Evolutionary conservation across 2,797 vertebrate genomes (phyloP), one percentile per base, ranked within the genome.

Genomic region (Centroberyx gerrardi): DNA sequence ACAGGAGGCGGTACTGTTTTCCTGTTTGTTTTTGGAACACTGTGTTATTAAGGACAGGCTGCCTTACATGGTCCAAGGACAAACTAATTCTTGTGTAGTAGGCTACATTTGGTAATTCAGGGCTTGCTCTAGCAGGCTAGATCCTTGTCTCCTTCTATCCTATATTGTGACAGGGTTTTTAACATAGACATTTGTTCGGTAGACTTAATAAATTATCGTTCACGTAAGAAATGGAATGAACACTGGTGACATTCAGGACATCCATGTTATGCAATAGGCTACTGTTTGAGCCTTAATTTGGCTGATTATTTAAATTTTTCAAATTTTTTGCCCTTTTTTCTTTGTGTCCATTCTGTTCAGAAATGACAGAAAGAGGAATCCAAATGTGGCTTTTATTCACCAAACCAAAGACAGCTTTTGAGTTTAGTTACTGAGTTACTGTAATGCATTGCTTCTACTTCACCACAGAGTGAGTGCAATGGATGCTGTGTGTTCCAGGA

Each of bases 401-500:
- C n/a, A 52, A 52, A 46, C 36, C 0, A 27, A 46, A 29, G 9
- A 8, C 42, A 14, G 42, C 42, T 14, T 44, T 44, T 14, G 42
- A 10, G 42, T 44, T 13, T 7, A 33, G 33, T 33, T 33, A 54
- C 3, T 6, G 18, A 33, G 33, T 33, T 33, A 54, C 3, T 6
- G 18, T 66, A 79, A 52, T 67, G n/a, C 48, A 53, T 62, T 66
- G 22, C 49, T 62, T 33, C 22, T 68, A 5, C 12, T 5, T 76
- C 60, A 70, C n/a, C 68, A 64, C 42, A 17, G 10, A 44, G 22
- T 46, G 8, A 36, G 27, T 64, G 64, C 33, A 74, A 44, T 61
- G 22, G 17, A 76, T 74, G 84, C 59, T 78, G 53, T 87, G 44
- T 77, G 52, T 78, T 76, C 36, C 15, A 31, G 12, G 38, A 73